These are phyloP conservation scores for Chamaea fasciata DNA, from an alignment of 2,113 vertebrate genomes.

Conservation along the genomic window DNA sequence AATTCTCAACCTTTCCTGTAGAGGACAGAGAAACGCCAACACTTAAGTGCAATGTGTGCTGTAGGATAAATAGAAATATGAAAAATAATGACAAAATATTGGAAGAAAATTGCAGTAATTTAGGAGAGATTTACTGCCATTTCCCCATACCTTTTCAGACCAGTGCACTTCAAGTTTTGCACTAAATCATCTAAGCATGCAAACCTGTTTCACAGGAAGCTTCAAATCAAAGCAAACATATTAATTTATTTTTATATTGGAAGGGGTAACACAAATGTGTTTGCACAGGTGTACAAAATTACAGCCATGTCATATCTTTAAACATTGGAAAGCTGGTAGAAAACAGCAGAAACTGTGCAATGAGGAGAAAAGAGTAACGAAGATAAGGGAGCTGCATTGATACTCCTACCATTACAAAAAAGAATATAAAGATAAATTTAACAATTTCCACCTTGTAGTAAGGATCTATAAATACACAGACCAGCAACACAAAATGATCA, in stretches of 20 bases:
- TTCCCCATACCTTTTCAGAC: background rate
- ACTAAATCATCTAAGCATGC: background rate
- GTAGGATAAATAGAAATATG: background rate
- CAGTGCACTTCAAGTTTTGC: background rate
- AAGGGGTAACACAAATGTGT: background rate
- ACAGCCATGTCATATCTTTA: background rate
- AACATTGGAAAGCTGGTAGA: background rate
- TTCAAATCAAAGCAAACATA: conserved; percentile 16
- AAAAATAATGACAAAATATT: conserved; percentile 1
- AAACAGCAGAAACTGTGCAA: background rate
- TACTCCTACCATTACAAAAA: background rate
- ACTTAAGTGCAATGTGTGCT: background rate
- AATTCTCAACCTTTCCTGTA: background rate
- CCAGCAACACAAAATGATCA: background rate
- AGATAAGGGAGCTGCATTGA: background rate
- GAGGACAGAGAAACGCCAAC: background rate
- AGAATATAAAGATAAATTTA: background rate
- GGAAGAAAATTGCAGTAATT: background rate
- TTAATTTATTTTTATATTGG: background rate
- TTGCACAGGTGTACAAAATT: conserved; percentile 11
- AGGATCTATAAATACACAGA: background rate
- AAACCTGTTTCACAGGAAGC: conserved; percentile 1
- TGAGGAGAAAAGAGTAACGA: background rate
- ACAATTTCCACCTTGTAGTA: background rate
- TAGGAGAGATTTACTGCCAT: background rate